Base-by-base conservation (phyloP, 2,888 invertebrate genomes). In the Rapana venosa region DNA sequence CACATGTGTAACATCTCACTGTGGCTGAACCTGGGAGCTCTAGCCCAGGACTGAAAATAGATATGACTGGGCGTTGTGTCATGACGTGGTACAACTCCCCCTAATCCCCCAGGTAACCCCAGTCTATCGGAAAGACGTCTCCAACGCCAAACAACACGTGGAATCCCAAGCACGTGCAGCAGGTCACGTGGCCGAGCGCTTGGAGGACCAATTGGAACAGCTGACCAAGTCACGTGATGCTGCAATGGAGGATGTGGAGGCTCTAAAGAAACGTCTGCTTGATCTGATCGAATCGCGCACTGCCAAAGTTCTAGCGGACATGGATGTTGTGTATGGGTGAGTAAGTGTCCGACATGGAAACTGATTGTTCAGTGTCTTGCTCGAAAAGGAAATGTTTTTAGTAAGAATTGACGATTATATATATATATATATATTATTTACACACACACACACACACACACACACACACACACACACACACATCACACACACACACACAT, bases 221-320 rank as follows among this genome's bases (percentile, higher is more conserved):
- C 86, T 90, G 70, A 89, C 79, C 22, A 74, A 70, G 87, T 90
- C 90, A 32, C 89, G 87, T 30, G 87, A 90, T 36, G n/a, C 32
- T 26, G 87, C 83, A 22, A 4, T 90, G 83, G 74, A 83, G 66
- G 83, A 87, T 17, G 74, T 89, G 66, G 89, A 66, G 17, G 15
- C 32, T 17, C 35, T 89, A 26, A 90, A 89, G 84, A 77, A 87
- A 58, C 83, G 70, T 15, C 77, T 90, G 56, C 66, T 90, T n/a
- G 90, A 90, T n/a, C 47, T 87, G 22, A 58, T 90, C 11, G 88
- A 88, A 35, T 36, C 15, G 5, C 66, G 88, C 6, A 35, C 36
- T 17, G 56, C 88, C 13, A 88, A 88, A 36, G 36, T 70, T 5
- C 20, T 88, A 70, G 47, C 70, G 11, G 88, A 88, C 11, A 20